Evolutionary conservation across 2,113 vertebrate species (phyloP).

Genomic region (Corythornis vintsioides): DNA sequence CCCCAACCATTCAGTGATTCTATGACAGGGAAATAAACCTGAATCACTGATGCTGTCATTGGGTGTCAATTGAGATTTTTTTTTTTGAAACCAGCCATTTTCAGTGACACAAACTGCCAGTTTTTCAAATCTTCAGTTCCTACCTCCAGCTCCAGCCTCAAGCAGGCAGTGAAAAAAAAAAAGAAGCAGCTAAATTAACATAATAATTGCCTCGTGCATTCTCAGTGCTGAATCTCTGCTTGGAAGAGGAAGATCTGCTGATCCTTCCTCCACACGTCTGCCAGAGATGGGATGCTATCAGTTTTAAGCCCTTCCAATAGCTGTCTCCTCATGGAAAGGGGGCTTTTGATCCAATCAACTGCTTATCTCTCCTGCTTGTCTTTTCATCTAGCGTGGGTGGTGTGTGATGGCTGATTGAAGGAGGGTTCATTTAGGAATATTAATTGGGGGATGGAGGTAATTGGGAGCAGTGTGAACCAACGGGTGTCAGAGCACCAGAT

Average conservation of each 20-base stretch:
- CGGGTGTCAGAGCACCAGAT: accelerated
- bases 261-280: neutral
- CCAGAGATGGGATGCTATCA: neutral
- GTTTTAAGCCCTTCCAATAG: neutral
- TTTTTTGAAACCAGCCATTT: neutral
- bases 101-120: neutral
- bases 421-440: neutral
- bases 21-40: neutral
- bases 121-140: neutral
- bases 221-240: neutral
- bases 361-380: slow-evolving; percentile 15
- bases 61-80: neutral
- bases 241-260: slow-evolving; percentile 29
- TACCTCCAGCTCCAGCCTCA: neutral
- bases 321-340: neutral
- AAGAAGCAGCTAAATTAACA: slow-evolving; percentile 25
- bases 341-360: slow-evolving; percentile 50
- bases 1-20: too few relatives aligned
- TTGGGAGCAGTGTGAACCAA: neutral
- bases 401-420: slow-evolving; percentile 23
- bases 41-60: neutral
- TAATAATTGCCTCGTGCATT: neutral
- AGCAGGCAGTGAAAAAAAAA: neutral
- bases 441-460: slow-evolving; percentile 47
- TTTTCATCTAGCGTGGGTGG: slow-evolving; percentile 45